Base-by-base conservation (phyloP, 2,113 vertebrate genomes). In the Zosterops lateralis region DNA sequence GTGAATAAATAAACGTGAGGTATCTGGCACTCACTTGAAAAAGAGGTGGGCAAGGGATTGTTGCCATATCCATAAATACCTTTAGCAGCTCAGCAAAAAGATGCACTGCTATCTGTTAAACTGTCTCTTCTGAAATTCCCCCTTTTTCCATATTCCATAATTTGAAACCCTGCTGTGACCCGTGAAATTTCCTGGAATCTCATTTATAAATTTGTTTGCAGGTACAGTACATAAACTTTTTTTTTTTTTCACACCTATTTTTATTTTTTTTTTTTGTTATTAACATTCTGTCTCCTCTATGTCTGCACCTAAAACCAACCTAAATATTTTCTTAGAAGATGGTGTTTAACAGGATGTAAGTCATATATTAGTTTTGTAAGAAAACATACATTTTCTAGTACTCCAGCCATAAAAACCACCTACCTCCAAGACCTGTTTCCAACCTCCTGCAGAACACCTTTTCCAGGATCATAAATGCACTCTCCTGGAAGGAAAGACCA, bases 261-360 rank as follows among this genome's bases (percentile, higher is more conserved):
- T 90, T 80, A 87, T 80, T 88, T 54, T 29, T 96, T 93, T 56
- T 97, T 96, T 93, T 95, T 64, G 14, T 93, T 96, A 96, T 93
- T 93, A 96, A 84, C 87, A 88, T 91, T 91, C 85, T 87, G 93
- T 96, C 94, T 92, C 93, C 93, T 93, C 90, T 77, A 64, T 90
- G 93, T 94, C 95, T 96, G 96, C 64, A 93, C 78, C 91, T 96
- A 92, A 97, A 97, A 94, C 77, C 94, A 97, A 96, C 90, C 79
- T 91, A 95, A 97, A 87, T 96, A 96, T 96, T 97, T 97, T 96
- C 83, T 94, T 93, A 91, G 90, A 97, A 92, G 90, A 96, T 84
- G 79, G 67, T 95, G 97, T 96, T 96, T 95, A 97, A 96, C 87
- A 96, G 87, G 86, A 97, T 94, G 88, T 29, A 96, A 96, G 78